These are phyloP conservation scores for Helicoverpa armigera DNA, from an alignment of 1,140 invertebrate species.

Conservation along the genomic window DNA sequence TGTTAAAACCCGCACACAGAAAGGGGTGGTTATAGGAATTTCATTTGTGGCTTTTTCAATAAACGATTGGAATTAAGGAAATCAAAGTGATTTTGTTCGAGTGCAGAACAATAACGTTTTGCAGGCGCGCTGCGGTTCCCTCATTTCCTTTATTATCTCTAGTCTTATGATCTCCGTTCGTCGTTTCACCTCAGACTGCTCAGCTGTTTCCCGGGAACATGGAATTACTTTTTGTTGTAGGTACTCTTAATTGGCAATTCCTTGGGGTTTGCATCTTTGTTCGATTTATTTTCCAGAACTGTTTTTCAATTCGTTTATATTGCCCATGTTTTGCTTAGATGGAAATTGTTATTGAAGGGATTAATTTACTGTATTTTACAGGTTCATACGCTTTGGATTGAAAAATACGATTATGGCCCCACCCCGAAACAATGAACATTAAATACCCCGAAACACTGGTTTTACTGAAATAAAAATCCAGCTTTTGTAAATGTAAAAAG, in stretches of 20 bases:
- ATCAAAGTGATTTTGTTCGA: constrained; percentile 52
- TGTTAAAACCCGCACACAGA: neutral
- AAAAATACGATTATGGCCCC: no score
- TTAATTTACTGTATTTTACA: no score
- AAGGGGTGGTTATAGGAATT: constrained; percentile 43
- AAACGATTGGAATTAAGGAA: constrained; percentile 52
- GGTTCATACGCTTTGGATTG: no score
- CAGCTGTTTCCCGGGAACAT: constrained; percentile 2
- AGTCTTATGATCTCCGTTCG: constrained; percentile 21
- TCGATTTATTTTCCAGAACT: neutral
- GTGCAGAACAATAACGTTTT: constrained; percentile 34
- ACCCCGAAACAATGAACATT: no score
- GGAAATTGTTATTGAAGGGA: no score
- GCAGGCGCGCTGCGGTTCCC: constrained; percentile 39
- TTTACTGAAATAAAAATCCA: neutral
- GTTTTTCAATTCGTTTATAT: neutral
- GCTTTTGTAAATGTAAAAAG: no score
- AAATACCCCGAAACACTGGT: neutral
- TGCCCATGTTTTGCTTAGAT: neutral
- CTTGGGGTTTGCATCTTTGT: neutral
- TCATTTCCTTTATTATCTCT: constrained; percentile 52
- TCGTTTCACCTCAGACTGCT: constrained; percentile 23
- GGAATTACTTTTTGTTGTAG: constrained; percentile 27
- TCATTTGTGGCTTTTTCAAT: constrained; percentile 50
- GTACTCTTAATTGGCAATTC: constrained; percentile 9